A percentile compares a stretch with the other conserved stretches of the same genome.
phyloP scores from a whole-genome alignment of 2,113 vertebrate species.

The Galemys pyrenaicus region DNA sequence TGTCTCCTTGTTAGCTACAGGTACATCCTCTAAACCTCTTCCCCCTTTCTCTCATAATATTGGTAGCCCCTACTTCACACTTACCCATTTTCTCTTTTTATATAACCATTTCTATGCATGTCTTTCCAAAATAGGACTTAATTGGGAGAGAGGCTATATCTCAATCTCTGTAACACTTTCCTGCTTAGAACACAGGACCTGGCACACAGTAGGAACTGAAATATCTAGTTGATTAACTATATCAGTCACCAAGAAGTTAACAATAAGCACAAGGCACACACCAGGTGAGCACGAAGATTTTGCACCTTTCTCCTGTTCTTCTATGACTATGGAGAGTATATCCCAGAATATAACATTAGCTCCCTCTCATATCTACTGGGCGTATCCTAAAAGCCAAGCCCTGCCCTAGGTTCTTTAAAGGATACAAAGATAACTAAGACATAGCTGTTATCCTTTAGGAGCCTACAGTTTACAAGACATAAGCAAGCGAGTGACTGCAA shows the following conservation, averaged over 20 bases:
- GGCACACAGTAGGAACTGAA: not conserved
- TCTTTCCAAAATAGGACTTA: constrained; percentile 6
- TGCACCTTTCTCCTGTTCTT: not conserved
- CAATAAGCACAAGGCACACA: not conserved
- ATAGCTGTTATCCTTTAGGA: not conserved
- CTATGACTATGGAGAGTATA: not conserved
- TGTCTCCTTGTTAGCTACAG: not conserved
- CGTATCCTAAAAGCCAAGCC: not conserved
- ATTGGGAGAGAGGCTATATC: not conserved
- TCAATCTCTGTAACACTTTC: not conserved
- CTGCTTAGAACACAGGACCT: not conserved
- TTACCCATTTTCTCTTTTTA: not conserved
- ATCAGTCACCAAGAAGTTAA: not conserved
- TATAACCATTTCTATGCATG: not conserved
- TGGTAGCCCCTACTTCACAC: not conserved
- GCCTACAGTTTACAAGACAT: not conserved
- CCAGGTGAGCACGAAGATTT: not conserved
- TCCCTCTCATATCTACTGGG: not conserved
- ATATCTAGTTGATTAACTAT: not conserved
- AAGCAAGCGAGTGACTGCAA: constrained; percentile 8
- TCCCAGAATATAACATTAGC: not conserved
- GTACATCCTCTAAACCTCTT: not conserved
- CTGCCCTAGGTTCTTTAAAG: not conserved
- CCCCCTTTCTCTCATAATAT: not conserved
- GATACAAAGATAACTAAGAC: not conserved